Evolutionary conservation across 2,888 invertebrate species (phyloP), one percentile per base, ranked within the genome.

Genomic region (Alsophila aescularia): DNA sequence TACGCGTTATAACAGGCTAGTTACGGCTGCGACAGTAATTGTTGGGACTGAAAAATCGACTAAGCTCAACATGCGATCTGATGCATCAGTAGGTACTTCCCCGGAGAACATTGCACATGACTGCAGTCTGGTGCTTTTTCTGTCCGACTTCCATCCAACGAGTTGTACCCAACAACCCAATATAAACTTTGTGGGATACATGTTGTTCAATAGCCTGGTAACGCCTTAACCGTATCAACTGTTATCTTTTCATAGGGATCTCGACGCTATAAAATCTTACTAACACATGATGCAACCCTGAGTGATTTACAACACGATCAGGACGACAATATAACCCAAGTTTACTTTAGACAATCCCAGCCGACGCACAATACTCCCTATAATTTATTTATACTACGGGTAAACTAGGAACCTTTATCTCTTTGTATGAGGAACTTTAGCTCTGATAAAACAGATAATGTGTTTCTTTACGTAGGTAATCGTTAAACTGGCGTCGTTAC

Each of bases 371-470:
- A 85, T 85, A 79, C 76, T 70, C 69, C 48, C 77, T 74, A 85
- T 88, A 88, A 89, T 90, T 87, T 90, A 90, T 91, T 87, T 88
- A 89, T 83, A 83, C 77, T 66, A 77, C 79, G 77, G 72, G 79
- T 80, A 82, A 83, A 87, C 82, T 79, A 73, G 75, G 72, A 73
- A 76, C 80, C 81, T 89, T 89, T 90, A 90, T 90, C 84, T 85
- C 82, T 85, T 87, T 88, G 86, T 87, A 81, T 73, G 78, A 77
- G 69, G 59, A 76, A 71, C 81, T 87, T 85, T 78, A 83, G 84
- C 79, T 81, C 77, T 81, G 86, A 88, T 90, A 88, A 88, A 85
- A 81, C 72, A 79, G 86, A 87, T 89, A 89, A 88, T 87, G 84
- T 79, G 83, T 82, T 75, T 71, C 77, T 87, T 87, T 85, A 84